These are phyloP conservation scores for Incurvaria masculella DNA, from an alignment of 2,888 invertebrate genomes.

Conservation along the genomic window DNA sequence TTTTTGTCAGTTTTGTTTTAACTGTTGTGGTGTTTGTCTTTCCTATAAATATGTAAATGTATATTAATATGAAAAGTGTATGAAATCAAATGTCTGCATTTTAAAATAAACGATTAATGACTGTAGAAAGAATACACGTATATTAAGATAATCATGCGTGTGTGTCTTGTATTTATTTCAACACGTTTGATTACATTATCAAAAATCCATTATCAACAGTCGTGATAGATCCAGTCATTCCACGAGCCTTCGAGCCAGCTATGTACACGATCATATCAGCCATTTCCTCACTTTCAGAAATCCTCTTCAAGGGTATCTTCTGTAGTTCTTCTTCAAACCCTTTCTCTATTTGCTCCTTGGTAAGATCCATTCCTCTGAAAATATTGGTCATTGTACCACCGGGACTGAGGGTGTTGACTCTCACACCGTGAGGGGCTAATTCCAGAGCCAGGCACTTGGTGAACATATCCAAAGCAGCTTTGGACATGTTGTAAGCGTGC, in stretches of 20 bases:
- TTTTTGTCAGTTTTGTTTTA: too few species aligned
- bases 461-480: slow-evolving; percentile 84
- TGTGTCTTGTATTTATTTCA: too few species aligned
- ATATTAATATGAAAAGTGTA: too few species aligned
- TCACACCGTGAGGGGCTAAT: slow-evolving; percentile 64
- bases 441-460: slow-evolving; percentile 80
- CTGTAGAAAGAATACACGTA: too few species aligned
- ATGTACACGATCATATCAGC: slow-evolving; percentile 79
- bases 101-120: too few species aligned
- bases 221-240: slow-evolving; percentile 75
- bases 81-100: too few species aligned
- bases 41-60: too few species aligned
- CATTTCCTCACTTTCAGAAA: slow-evolving; percentile 57
- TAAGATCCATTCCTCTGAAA: slow-evolving; percentile 14
- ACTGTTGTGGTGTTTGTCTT: too few species aligned
- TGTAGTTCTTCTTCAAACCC: slow-evolving; percentile 13
- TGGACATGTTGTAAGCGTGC: slow-evolving; percentile 79
- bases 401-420: slow-evolving; percentile 83
- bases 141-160: too few species aligned
- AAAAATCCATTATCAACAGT: slow-evolving; percentile 79
- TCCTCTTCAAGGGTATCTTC: slow-evolving; percentile 15
- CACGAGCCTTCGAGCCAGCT: slow-evolving; percentile 74
- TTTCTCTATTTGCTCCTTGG: slow-evolving; percentile 11
- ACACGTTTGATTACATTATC: too few species aligned
- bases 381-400: slow-evolving; percentile 22